These are phyloP conservation scores for Xanthorhoe designata DNA, from an alignment of 2,888 invertebrate species.

Conservation along the genomic window DNA sequence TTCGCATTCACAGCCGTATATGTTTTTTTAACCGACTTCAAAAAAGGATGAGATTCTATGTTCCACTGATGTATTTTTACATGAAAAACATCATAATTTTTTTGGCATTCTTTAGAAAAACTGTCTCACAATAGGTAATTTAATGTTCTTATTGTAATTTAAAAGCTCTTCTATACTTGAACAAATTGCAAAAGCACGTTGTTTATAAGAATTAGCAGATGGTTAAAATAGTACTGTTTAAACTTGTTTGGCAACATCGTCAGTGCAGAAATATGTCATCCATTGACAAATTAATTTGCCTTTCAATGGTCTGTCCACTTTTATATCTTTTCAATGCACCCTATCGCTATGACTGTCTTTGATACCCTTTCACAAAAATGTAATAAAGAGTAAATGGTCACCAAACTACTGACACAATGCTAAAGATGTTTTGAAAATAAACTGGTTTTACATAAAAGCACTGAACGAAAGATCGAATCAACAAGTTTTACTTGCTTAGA, in stretches of 20 bases:
- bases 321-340: not conserved
- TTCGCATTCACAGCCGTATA: no score
- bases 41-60: no score
- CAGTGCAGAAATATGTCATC: not conserved
- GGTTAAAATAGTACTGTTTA: not conserved
- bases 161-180: not conserved
- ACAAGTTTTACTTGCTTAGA: not conserved
- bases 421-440: not conserved
- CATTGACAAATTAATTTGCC: not conserved
- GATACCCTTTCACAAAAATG: no score
- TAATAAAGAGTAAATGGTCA: not conserved
- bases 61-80: no score
- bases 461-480: not conserved
- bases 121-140: no score
- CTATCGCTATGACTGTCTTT: not conserved
- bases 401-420: not conserved
- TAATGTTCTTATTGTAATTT: no score
- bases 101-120: no score
- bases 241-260: not conserved
- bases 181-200: not conserved
- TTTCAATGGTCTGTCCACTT: not conserved
- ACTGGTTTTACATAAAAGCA: not conserved
- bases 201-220: not conserved
- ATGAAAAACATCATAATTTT: no score
- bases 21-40: no score